Evolutionary conservation across 2,113 vertebrate species (phyloP), one percentile per base, ranked within the genome.

Genomic region (Ailurus styani): DNA sequence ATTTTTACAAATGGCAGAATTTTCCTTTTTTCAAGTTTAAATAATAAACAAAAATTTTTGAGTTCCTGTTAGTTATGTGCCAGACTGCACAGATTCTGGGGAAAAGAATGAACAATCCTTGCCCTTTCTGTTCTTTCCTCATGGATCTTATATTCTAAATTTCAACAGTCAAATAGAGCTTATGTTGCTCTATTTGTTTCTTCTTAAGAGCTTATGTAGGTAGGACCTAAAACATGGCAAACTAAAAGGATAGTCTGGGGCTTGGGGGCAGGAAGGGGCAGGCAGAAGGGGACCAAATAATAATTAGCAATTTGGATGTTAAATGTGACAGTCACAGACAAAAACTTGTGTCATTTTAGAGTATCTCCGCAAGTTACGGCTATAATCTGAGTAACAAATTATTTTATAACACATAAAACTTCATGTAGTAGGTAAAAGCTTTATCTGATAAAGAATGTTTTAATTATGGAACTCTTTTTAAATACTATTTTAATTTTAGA

Each of bases 401-500:
- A 60, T 90, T 86, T 90, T 96, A 77, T 90, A 85, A 66, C 70
- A 81, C 1, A 45, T 86, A 54, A 81, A 87, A 1, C 47, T 96
- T 96, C 10, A 31, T 7, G 37, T 57, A 93, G 47, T 70, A 85
- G 4, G 45, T 50, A 87, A 89, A 93, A 57, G 29, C 4, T 21
- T 90, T 75, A 77, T 81, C 60, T 90, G n/a, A 55, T 92, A 90
- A 93, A 68, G 93, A 70, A 57, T 87, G 15, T 72, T 91, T 73
- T 79, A 90, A 87, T 92, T 88, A 77, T 25, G 57, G 55, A 87
- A 40, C 85, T 27, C n/a, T 90, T 90, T 92, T n/a, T 17, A 96
- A 87, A 60, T 93, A 52, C 6, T 83, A 12, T 79, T 95, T 96
- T 70, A 87, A 87, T 85, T 79, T 94, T 96, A 83, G 52, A n/a